Conservation (phyloP, 2,888 invertebrate genomes). For the Dynastes hyllus region DNA sequence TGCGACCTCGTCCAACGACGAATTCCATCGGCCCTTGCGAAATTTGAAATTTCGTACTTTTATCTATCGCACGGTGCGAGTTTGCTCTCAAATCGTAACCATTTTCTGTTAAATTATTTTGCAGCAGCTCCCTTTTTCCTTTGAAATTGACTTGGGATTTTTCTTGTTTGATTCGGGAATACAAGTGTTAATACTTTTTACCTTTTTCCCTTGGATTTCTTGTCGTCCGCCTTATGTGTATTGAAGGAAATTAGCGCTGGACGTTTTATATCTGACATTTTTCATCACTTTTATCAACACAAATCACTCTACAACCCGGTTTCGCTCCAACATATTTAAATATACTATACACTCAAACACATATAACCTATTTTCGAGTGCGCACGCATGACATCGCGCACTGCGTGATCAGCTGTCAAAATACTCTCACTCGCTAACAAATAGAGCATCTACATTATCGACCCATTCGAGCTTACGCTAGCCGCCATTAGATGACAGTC, state of each 20-base stretch:
- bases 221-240: slow-evolving; percentile 68
- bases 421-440: background rate
- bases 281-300: slow-evolving; percentile 66
- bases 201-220: slow-evolving; percentile 81
- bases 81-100: slow-evolving; percentile 66
- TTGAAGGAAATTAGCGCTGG: slow-evolving; percentile 67
- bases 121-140: no score
- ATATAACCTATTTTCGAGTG: slow-evolving; percentile 61
- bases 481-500: background rate
- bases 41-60: slow-evolving; percentile 55
- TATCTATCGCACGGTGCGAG: slow-evolving; percentile 51
- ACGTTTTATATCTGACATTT: slow-evolving; percentile 71
- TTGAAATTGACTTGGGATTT: no score
- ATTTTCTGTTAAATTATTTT: slow-evolving; percentile 77
- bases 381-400: slow-evolving; percentile 68
- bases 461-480: background rate
- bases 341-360: slow-evolving; percentile 69
- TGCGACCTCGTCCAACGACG: slow-evolving; percentile 29
- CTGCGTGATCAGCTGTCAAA: slow-evolving; percentile 62
- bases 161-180: slow-evolving; percentile 92
- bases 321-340: slow-evolving; percentile 72
- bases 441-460: background rate
- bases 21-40: slow-evolving; percentile 39
- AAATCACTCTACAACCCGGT: slow-evolving; percentile 69
- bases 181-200: slow-evolving; percentile 85